Evolutionary conservation across 2,888 invertebrate genomes (phyloP).

Genomic region (Xylophagus ater): DNA sequence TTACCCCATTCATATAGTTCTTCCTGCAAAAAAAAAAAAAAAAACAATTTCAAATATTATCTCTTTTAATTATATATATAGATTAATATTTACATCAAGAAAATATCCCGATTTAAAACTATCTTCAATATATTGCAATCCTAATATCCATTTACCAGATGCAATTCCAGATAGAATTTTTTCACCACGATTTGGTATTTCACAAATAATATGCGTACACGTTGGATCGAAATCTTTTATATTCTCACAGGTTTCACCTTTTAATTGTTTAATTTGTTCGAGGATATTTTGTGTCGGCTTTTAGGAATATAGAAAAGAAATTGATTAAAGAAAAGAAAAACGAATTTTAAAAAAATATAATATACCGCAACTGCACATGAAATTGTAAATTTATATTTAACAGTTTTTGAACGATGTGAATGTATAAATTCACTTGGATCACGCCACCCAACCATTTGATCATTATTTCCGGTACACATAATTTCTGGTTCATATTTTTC

Average conservation of each 20-base stretch:
- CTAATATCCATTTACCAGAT: slow-evolving; percentile 82
- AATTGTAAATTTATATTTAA: slow-evolving; percentile 33
- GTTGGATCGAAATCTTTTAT: slow-evolving; percentile 45
- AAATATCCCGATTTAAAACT: slow-evolving; percentile 51
- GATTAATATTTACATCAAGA: slow-evolving; percentile 53
- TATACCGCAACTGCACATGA: slow-evolving; percentile 28
- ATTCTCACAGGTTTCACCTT: slow-evolving; percentile 28
- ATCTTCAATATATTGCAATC: slow-evolving; percentile 61
- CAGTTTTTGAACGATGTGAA: slow-evolving; percentile 23
- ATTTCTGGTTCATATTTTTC: slow-evolving; percentile 11
- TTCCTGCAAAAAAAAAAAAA: slow-evolving; percentile 45
- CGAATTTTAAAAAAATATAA: background rate
- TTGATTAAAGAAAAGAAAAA: too few species aligned
- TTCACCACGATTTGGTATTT: slow-evolving; percentile 68
- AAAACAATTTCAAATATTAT: slow-evolving; percentile 1
- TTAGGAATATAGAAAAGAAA: background rate
- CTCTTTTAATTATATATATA: background rate
- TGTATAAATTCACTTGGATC: slow-evolving; percentile 41
- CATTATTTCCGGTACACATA: slow-evolving; percentile 43
- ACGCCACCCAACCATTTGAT: slow-evolving; percentile 66
- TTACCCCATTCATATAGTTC: slow-evolving; percentile 80
- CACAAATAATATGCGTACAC: slow-evolving; percentile 67
- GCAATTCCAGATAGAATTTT: slow-evolving; percentile 80
- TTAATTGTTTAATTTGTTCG: slow-evolving; percentile 14
- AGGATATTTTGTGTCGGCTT: slow-evolving; percentile 5